A percentile compares a stretch with the other conserved stretches of the same genome.
These are phyloP conservation scores for Leptothorax acervorum DNA, from an alignment of 2,888 invertebrate species.

Conservation along the genomic window DNA sequence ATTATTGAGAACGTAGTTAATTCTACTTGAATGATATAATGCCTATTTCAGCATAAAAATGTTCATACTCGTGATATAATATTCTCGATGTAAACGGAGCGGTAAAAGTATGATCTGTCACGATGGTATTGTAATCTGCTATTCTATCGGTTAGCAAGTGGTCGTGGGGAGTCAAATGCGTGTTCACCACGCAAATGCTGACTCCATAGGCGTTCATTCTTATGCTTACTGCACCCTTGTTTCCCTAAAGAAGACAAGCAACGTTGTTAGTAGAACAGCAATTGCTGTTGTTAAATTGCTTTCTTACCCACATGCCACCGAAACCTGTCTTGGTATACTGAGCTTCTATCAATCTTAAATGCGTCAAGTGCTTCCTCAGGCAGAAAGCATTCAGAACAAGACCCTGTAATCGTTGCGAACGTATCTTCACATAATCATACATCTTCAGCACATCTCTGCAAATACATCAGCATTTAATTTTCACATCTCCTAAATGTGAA, in stretches of 20 bases:
- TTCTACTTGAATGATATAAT: conserved; percentile 1
- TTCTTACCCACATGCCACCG: conserved; percentile 95
- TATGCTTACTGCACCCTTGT: conserved; percentile 97
- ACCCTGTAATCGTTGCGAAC: conserved; percentile 94
- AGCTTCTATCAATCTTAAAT: conserved; percentile 94
- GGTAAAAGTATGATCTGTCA: conserved; percentile 93
- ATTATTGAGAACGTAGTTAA: not conserved
- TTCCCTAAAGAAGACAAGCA: conserved; percentile 89
- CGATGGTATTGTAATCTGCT: conserved; percentile 94
- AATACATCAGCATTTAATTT: conserved; percentile 42
- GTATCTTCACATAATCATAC: conserved; percentile 92
- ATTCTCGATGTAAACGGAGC: conserved; percentile 93
- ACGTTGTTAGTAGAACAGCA: not conserved
- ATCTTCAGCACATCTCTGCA: conserved; percentile 89
- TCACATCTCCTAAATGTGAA: too few relatives aligned
- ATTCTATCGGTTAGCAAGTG: conserved; percentile 94
- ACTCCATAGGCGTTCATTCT: conserved; percentile 95
- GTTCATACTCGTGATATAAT: conserved; percentile 93
- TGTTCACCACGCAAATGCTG: conserved; percentile 95
- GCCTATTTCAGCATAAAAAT: conserved; percentile 23
- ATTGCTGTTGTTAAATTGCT: not conserved
- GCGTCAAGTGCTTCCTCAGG: conserved; percentile 92
- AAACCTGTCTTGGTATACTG: conserved; percentile 96
- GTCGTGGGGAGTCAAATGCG: conserved; percentile 96
- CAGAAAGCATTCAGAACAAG: conserved; percentile 93